Conservation (phyloP, 2,888 invertebrate species). For the Athrips mouffetella region DNA sequence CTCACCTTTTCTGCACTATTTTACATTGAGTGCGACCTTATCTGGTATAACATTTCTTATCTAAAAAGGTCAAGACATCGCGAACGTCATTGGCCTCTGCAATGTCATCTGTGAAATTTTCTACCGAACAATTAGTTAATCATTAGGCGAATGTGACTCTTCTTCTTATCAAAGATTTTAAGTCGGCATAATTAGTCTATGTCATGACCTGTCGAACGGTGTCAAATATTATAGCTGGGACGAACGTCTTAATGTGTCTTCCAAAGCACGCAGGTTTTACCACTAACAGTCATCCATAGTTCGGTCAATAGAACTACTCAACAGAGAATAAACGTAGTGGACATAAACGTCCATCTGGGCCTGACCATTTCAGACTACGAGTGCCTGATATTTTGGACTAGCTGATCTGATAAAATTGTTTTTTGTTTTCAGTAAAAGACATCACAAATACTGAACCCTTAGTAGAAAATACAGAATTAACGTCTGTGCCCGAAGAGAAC, state of each 20-base stretch:
- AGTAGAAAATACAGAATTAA: constrained; percentile 73
- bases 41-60: neutral
- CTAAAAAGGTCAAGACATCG: neutral
- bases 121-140: neutral
- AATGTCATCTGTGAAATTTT: constrained; percentile 1
- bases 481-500: constrained; percentile 68
- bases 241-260: no score
- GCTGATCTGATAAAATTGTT: neutral
- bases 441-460: constrained; percentile 72
- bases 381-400: neutral
- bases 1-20: neutral
- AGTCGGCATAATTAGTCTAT: no score
- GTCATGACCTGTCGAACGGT: no score
- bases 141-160: neutral
- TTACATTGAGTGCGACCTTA: neutral
- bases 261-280: no score
- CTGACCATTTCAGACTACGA: no score
- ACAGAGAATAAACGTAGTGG: no score
- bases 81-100: neutral
- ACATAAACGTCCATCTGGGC: no score
- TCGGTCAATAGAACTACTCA: no score
- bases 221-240: no score
- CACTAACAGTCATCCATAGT: no score
- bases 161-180: no score
- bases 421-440: constrained; percentile 62